A percentile compares a stretch with the other conserved stretches of the same genome.
These are phyloP conservation scores for Microcebus murinus DNA, from an alignment of 2,113 vertebrate genomes.

Conservation along the genomic window DNA sequence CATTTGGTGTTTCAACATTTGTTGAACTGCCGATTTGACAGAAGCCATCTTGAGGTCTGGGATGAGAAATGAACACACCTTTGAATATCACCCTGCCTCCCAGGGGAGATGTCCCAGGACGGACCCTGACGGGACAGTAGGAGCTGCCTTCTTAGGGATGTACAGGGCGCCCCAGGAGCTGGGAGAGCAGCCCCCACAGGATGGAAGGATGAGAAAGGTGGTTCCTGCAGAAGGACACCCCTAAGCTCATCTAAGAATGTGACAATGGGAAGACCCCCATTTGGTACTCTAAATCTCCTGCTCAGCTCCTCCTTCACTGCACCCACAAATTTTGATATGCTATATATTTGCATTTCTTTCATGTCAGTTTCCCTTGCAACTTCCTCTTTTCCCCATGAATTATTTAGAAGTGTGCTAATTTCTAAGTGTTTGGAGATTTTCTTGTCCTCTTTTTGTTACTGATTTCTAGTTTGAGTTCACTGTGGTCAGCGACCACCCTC, in stretches of 20 bases:
- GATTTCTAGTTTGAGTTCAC: background rate
- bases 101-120: fast-evolving
- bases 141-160: background rate
- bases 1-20: background rate
- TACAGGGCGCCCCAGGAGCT: too few relatives aligned
- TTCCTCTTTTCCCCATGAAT: background rate
- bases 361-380: background rate
- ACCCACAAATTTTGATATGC: background rate
- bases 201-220: background rate
- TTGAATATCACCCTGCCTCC: background rate
- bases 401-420: background rate
- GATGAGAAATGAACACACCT: background rate
- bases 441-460: background rate
- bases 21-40: background rate
- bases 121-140: background rate
- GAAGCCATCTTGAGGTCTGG: background rate
- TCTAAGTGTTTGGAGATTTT: background rate
- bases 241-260: background rate
- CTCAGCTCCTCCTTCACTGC: background rate
- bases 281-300: background rate
- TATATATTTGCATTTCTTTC: background rate
- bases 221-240: background rate
- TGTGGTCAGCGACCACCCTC: background rate
- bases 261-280: background rate
- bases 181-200: too few relatives aligned